Evolutionary conservation across 2,113 vertebrate genomes (phyloP).

Genomic region (Prochilodus magdalenae): DNA sequence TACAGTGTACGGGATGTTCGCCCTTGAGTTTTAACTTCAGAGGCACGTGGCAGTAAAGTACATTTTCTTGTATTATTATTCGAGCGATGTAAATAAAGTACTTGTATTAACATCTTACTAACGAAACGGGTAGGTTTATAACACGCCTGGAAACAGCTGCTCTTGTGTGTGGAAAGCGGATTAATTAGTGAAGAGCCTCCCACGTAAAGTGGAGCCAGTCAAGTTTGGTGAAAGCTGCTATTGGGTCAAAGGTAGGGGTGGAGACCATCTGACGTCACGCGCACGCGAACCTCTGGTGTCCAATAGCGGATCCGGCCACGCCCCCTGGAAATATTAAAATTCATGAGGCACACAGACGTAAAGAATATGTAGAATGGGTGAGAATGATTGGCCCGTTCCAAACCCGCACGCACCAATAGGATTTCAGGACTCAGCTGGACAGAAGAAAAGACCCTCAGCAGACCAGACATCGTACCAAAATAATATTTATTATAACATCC

Average conservation of each 20-base stretch:
- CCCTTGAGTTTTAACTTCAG: too few species aligned
- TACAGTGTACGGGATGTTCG: too few species aligned
- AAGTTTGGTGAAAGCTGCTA: background rate
- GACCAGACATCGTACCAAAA: background rate
- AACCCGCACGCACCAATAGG: conserved; percentile 1
- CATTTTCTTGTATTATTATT: too few species aligned
- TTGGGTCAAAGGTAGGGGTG: conserved; percentile 42
- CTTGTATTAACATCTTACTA: background rate
- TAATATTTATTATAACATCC: conserved; percentile 42
- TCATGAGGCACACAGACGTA: background rate
- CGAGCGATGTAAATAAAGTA: too few species aligned
- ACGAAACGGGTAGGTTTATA: background rate
- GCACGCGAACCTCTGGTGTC: conserved; percentile 11
- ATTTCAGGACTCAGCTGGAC: background rate
- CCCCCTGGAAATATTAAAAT: conserved; percentile 27
- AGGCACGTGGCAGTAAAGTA: too few species aligned
- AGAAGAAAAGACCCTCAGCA: background rate
- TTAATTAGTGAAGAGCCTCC: background rate
- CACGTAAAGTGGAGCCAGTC: conserved; percentile 30
- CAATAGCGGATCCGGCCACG: conserved; percentile 48
- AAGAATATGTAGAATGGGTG: background rate
- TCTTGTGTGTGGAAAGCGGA: background rate
- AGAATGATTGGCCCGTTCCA: conserved; percentile 39
- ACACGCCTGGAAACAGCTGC: background rate
- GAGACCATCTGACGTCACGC: background rate